A percentile compares a stretch with the other conserved stretches of the same genome.
These are phyloP conservation scores for Drosophila leonis DNA, from an alignment of 2,888 invertebrate species.

Conservation along the genomic window DNA sequence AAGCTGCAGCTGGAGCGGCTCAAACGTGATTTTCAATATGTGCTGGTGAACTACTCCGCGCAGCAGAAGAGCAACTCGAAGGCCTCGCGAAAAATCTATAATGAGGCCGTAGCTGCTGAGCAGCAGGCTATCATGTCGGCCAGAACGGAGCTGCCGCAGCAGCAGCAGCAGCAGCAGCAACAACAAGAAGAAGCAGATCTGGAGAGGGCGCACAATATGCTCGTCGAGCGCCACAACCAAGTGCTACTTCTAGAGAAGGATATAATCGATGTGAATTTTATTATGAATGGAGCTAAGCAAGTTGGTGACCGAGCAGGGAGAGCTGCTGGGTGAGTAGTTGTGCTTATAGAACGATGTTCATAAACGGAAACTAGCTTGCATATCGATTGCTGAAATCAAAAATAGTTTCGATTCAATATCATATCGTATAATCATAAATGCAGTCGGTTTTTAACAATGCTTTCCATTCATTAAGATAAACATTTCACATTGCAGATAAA, in stretches of 20 bases:
- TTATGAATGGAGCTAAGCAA: constrained; percentile 91
- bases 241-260: constrained; percentile 93
- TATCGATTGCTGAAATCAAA: background rate
- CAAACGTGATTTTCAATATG: constrained; percentile 92
- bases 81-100: constrained; percentile 88
- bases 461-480: background rate
- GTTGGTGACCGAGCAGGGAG: constrained; percentile 90
- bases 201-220: constrained; percentile 92
- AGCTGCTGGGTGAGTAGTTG: constrained; percentile 89
- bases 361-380: no score
- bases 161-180: constrained; percentile 83
- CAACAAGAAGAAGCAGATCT: constrained; percentile 84
- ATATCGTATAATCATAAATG: no score
- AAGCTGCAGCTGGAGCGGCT: constrained; percentile 94
- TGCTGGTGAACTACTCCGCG: constrained; percentile 91
- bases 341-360: no score
- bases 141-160: constrained; percentile 80
- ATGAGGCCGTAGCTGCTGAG: constrained; percentile 80
- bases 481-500: constrained; percentile 87
- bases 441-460: background rate
- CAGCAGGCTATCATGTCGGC: constrained; percentile 70
- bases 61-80: constrained; percentile 91
- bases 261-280: constrained; percentile 93
- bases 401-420: no score
- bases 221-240: constrained; percentile 92